phyloP scores from a whole-genome alignment of 2,113 vertebrate species.

The Gallinago media region DNA sequence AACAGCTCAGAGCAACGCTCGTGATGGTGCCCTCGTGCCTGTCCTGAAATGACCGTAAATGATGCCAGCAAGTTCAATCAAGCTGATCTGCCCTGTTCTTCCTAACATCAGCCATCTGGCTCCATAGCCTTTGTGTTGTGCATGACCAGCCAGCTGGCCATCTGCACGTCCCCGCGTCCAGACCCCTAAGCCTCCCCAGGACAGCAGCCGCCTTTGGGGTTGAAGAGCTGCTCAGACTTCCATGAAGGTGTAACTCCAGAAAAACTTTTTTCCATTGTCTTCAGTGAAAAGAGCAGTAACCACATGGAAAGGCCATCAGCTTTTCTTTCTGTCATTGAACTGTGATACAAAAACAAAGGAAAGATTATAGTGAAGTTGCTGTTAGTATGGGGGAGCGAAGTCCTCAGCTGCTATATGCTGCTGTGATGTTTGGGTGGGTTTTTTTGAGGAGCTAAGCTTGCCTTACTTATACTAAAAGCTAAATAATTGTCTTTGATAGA shows the following conservation, averaged over 20 bases:
- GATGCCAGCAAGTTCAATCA: background rate
- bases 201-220: background rate
- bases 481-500: background rate
- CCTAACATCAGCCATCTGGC: slow-evolving; percentile 14
- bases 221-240: background rate
- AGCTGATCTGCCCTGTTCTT: background rate
- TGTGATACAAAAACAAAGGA: background rate
- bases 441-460: background rate
- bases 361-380: background rate
- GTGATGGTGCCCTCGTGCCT: background rate
- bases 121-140: background rate
- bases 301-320: background rate
- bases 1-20: background rate
- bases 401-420: background rate
- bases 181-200: background rate
- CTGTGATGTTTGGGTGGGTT: background rate
- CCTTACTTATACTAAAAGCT: background rate
- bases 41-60: background rate
- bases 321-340: background rate
- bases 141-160: background rate
- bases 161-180: background rate
- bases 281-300: background rate
- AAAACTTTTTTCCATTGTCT: background rate
- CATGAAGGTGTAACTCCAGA: background rate
- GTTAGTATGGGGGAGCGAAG: background rate